A percentile compares a stretch with the other conserved stretches of the same genome.
These are phyloP conservation scores for Fopius arisanus DNA, from an alignment of 1,140 invertebrate species.

Conservation along the genomic window DNA sequence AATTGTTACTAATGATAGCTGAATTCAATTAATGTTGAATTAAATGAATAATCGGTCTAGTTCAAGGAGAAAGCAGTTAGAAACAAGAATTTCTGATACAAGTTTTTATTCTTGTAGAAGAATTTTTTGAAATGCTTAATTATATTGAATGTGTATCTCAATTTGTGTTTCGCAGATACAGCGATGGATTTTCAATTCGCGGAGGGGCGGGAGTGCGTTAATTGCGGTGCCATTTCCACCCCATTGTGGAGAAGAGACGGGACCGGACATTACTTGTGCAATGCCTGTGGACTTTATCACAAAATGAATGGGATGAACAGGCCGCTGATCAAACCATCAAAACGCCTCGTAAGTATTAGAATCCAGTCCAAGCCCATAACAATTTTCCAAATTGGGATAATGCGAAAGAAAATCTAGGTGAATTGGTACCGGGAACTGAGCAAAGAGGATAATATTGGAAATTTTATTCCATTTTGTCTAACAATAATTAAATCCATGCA, in stretches of 20 bases:
- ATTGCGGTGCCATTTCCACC: slow-evolving; percentile 95
- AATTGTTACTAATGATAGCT: too few species aligned
- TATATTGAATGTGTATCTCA: neutral
- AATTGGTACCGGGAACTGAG: too few species aligned
- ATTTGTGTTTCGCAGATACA: slow-evolving; percentile 68
- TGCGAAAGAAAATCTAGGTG: neutral
- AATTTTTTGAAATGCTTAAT: too few species aligned
- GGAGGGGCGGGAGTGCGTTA: slow-evolving; percentile 94
- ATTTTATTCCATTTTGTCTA: too few species aligned
- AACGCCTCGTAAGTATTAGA: slow-evolving; percentile 80
- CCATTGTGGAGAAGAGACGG: slow-evolving; percentile 95
- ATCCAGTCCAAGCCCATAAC: neutral
- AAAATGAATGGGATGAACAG: slow-evolving; percentile 96
- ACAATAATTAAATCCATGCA: too few species aligned
- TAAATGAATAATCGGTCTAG: too few species aligned
- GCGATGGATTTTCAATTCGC: slow-evolving; percentile 83
- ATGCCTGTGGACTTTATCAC: slow-evolving; percentile 95
- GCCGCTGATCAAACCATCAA: slow-evolving; percentile 87
- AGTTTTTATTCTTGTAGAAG: too few species aligned
- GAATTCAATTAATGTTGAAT: too few species aligned
- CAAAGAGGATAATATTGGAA: too few species aligned
- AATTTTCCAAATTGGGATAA: neutral
- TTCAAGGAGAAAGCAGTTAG: too few species aligned
- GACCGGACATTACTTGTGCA: slow-evolving; percentile 97
- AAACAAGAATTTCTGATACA: too few species aligned